Evolutionary conservation across 2,888 invertebrate genomes (phyloP).

Genomic region (Cyrtodaria siliqua): DNA sequence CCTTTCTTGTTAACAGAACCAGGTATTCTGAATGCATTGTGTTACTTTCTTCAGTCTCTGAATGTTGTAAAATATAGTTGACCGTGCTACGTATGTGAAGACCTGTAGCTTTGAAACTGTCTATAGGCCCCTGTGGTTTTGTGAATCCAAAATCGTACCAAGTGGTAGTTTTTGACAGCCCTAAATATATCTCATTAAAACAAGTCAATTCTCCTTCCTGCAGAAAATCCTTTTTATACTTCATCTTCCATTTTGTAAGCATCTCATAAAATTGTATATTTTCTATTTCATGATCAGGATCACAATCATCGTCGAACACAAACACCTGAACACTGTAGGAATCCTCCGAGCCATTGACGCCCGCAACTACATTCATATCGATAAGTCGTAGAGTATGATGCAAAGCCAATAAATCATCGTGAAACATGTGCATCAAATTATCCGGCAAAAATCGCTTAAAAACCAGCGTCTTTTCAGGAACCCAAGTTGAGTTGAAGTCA

Average conservation of each 20-base stretch:
- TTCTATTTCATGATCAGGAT: slow-evolving; percentile 74
- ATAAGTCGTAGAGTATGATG: slow-evolving; percentile 83
- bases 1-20: slow-evolving; percentile 83
- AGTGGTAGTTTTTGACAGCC: slow-evolving; percentile 84
- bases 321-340: slow-evolving; percentile 75
- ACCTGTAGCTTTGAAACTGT: slow-evolving; percentile 61
- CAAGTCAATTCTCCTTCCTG: slow-evolving; percentile 78
- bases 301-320: slow-evolving; percentile 81
- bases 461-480: slow-evolving; percentile 77
- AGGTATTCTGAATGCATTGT: slow-evolving; percentile 61
- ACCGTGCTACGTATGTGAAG: slow-evolving; percentile 62
- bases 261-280: slow-evolving; percentile 80
- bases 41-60: slow-evolving; percentile 13
- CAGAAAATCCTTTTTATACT: slow-evolving; percentile 67
- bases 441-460: slow-evolving; percentile 87
- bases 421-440: slow-evolving; percentile 88
- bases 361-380: slow-evolving; percentile 22
- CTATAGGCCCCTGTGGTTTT: slow-evolving; percentile 85
- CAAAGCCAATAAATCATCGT: slow-evolving; percentile 87
- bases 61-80: slow-evolving; percentile 57
- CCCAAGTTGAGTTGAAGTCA: slow-evolving; percentile 67
- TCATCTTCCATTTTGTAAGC: slow-evolving; percentile 78
- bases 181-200: slow-evolving; percentile 84
- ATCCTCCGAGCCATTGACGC: neutral
- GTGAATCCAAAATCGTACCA: slow-evolving; percentile 88